Evolutionary conservation across 2,888 invertebrate species (phyloP), one percentile per base, ranked within the genome.

Genomic region (Cremastobaeus sp.): DNA sequence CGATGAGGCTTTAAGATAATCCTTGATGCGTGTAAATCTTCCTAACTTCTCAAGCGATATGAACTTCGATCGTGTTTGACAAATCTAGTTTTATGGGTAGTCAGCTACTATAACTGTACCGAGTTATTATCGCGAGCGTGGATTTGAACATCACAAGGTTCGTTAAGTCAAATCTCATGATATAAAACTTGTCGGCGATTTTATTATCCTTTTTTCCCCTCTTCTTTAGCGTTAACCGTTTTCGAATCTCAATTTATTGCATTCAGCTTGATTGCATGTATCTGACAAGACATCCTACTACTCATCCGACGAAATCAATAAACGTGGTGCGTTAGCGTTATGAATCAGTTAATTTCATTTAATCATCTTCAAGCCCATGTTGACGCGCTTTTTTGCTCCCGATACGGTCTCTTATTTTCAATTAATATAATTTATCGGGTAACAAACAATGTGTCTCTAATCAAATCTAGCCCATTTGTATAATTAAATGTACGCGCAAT

Each of bases 41-140:
- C 55, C 62, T 28, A 62, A 73, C 62, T 73, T 62, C 37, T 52
- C 62, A 73, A 50, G 50, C 52, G 73, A 73, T 73, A 64, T 55
- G 62, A 64, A 68, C 62, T 73, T 62, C 54, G 62, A 68, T 73
- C 66, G 68, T 62, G 55, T 68, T 57, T 69, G 69, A 60, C 68
- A 70, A 70, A 76, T 76, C 69, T 66, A 69, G 66, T 70, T 66
- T 73, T 73, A 70, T 73, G 62, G 70, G 14, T 60, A 60, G 64
- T 65, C 69, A 60, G 35, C 64, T 65, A 57, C 62, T 62, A 70
- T 72, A 69, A 72, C 55, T 30, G 43, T 12, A 43, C 45, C 57
- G 48, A 17, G 57, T 21, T 68, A 73, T 50, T 73, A 62, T 32
- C 57, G 55, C 43, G 52, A 64, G 59, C 69, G 60, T 17, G 62